phyloP scores from a whole-genome alignment of 2,888 invertebrate genomes.

The Xylophagus ater region DNA sequence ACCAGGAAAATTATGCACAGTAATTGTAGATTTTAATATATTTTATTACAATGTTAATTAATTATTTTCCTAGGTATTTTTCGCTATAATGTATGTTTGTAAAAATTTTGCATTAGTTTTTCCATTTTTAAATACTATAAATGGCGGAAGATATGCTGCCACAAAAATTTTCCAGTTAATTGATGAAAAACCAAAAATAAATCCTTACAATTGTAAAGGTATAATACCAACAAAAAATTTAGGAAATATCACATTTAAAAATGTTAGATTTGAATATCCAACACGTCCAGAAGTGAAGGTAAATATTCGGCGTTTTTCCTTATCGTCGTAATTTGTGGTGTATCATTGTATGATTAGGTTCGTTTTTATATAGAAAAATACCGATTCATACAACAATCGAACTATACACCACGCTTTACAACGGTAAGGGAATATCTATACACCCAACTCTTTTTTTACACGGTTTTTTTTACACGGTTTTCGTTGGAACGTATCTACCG shows the following conservation, averaged over 20 bases:
- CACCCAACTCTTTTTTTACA: too few relatives aligned
- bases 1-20: conserved; percentile 51
- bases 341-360: too few relatives aligned
- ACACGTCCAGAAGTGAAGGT: conserved; percentile 64
- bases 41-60: neutral
- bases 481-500: too few relatives aligned
- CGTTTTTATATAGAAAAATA: too few relatives aligned
- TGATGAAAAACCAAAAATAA: conserved; percentile 61
- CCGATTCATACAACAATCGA: too few relatives aligned
- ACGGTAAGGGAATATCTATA: too few relatives aligned
- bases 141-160: conserved; percentile 68
- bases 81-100: conserved; percentile 38
- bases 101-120: conserved; percentile 73
- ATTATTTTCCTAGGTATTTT: conserved; percentile 27
- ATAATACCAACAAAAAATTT: conserved; percentile 43
- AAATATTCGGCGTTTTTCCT: conserved; percentile 26
- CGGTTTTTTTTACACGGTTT: too few relatives aligned
- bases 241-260: conserved; percentile 60
- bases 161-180: conserved; percentile 66
- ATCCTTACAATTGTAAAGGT: conserved; percentile 55
- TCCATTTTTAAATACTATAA: conserved; percentile 69
- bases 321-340: conserved; percentile 21
- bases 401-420: too few relatives aligned
- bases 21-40: conserved; percentile 27
- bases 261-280: conserved; percentile 72